Evolutionary conservation across 2,113 vertebrate species (phyloP).

Genomic region (Chionodraco myersi): DNA sequence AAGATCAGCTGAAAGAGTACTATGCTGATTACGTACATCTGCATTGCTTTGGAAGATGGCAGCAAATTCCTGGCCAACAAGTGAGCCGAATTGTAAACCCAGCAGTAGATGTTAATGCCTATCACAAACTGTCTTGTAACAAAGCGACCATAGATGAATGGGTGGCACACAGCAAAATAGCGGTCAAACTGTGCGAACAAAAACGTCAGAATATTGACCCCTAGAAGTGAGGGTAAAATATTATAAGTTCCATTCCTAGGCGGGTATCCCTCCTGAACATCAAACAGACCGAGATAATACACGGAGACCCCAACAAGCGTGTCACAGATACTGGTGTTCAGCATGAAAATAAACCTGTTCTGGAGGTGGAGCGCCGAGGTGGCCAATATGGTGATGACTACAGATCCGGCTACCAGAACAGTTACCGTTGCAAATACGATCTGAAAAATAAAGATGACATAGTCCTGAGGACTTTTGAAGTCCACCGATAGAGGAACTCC

Average conservation of each 20-base stretch:
- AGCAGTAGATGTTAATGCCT: constrained; percentile 67
- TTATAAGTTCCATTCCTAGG: constrained; percentile 72
- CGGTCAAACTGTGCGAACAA: constrained; percentile 80
- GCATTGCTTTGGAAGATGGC: constrained; percentile 49
- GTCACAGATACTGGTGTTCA: constrained; percentile 81
- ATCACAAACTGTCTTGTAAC: constrained; percentile 60
- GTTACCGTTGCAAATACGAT: constrained; percentile 69
- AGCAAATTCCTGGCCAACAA: constrained; percentile 51
- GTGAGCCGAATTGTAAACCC: constrained; percentile 54
- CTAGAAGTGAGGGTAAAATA: constrained; percentile 69
- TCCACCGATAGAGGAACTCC: constrained; percentile 70
- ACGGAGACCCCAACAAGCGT: constrained; percentile 76
- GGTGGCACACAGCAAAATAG: constrained; percentile 75
- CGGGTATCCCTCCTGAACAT: constrained; percentile 79
- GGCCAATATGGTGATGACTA: constrained; percentile 68
- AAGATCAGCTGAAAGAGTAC: constrained; percentile 67
- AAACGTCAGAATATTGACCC: constrained; percentile 77
- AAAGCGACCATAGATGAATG: constrained; percentile 73
- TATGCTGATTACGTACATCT: constrained; percentile 59
- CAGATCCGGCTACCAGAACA: constrained; percentile 72
- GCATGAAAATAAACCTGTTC: constrained; percentile 81
- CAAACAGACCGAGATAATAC: constrained; percentile 79
- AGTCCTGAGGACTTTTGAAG: constrained; percentile 67
- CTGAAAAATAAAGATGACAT: constrained; percentile 76
- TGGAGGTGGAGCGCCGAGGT: constrained; percentile 68